phyloP scores from a whole-genome alignment of 2,888 invertebrate species.

The Pseudanteris insignis region DNA sequence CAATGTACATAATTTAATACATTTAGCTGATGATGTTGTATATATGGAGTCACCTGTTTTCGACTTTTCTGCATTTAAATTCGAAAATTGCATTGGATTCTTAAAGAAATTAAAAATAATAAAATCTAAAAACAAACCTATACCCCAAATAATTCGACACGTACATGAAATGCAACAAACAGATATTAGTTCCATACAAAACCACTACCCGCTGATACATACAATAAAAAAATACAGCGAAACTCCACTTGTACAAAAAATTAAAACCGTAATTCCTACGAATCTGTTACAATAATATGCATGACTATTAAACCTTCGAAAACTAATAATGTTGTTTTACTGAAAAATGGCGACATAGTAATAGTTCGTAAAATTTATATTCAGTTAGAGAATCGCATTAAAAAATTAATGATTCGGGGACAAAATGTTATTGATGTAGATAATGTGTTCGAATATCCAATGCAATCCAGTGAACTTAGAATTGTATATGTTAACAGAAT shows the following conservation, averaged over 20 bases:
- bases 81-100: conserved; percentile 43
- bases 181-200: conserved; percentile 2
- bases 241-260: conserved; percentile 1
- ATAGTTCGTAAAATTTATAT: conserved; percentile 1
- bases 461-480: conserved; percentile 1
- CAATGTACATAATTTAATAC: conserved; percentile 39
- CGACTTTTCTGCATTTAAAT: conserved; percentile 23
- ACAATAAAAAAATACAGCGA: background rate
- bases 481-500: conserved; percentile 4
- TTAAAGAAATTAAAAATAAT: conserved; percentile 31
- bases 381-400: background rate
- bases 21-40: conserved; percentile 29
- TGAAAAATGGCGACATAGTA: background rate
- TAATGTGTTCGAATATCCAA: conserved; percentile 5
- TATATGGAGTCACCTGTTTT: background rate
- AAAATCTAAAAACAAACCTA: conserved; percentile 11
- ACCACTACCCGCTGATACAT: conserved; percentile 2
- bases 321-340: conserved; percentile 4
- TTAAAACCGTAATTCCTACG: background rate
- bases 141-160: conserved; percentile 10
- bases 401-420: conserved; percentile 3
- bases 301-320: conserved; percentile 1
- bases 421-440: background rate
- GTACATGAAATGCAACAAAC: conserved; percentile 9
- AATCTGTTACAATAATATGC: background rate